These are phyloP conservation scores for Genyomyrus donnyi DNA, from an alignment of 2,113 vertebrate genomes.

Conservation along the genomic window DNA sequence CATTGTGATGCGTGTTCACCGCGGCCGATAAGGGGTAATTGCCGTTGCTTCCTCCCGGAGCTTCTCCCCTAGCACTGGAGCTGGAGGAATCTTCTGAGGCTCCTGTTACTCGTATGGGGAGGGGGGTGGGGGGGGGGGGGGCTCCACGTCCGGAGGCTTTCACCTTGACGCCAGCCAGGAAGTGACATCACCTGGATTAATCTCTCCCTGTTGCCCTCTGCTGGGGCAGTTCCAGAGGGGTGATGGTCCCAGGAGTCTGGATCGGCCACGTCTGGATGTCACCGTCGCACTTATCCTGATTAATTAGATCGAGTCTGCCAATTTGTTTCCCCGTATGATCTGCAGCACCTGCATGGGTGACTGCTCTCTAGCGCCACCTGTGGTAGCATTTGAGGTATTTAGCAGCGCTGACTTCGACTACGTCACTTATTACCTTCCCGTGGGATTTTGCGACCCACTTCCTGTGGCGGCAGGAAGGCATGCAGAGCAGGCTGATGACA, in stretches of 20 bases:
- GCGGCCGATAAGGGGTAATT: conserved; percentile 54
- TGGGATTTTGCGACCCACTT: conserved; percentile 31
- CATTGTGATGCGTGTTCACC: conserved; percentile 42
- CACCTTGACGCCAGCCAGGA: conserved; percentile 37
- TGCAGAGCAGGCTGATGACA: background rate
- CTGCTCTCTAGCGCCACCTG: background rate
- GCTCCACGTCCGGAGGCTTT: conserved; percentile 50
- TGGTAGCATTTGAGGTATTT: background rate
- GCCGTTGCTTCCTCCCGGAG: conserved; percentile 39
- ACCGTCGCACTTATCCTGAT: background rate
- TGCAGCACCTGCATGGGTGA: background rate
- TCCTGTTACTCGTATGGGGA: conserved; percentile 36
- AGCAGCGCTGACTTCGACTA: conserved; percentile 6
- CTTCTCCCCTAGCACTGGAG: conserved; percentile 37
- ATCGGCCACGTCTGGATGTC: background rate
- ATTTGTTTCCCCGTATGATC: background rate
- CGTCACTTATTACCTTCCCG: conserved; percentile 23
- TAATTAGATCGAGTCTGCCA: conserved; percentile 22
- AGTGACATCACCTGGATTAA: conserved; percentile 46
- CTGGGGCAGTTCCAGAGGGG: conserved; percentile 21
- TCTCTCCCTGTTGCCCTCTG: conserved; percentile 30
- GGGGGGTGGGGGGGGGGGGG: conserved; percentile 22
- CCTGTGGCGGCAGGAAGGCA: background rate
- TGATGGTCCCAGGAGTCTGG: background rate
- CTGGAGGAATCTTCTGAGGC: conserved; percentile 34